Percentiles rank a stretch among this genome's conserved stretches.
Evolutionary conservation across 2,888 invertebrate genomes (phyloP).

Genomic region (Stegana nigrithorax): DNA sequence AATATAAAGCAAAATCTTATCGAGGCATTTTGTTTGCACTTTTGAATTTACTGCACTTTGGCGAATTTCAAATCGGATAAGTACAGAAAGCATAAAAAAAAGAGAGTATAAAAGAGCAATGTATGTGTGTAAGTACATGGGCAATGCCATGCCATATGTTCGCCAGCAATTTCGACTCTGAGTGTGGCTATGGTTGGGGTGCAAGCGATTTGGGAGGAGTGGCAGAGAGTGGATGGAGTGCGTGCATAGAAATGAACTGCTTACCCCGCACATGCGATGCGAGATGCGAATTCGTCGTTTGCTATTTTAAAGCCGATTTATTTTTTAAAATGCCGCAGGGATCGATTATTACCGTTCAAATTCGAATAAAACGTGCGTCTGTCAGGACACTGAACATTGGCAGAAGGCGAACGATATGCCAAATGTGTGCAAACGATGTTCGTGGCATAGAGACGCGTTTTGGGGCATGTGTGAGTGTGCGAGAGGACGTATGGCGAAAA

Average conservation of each 20-base stretch:
- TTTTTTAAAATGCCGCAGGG: slow-evolving; percentile 69
- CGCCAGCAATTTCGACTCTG: not conserved
- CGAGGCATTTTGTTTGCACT: slow-evolving; percentile 63
- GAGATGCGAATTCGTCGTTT: slow-evolving; percentile 35
- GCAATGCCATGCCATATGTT: not conserved
- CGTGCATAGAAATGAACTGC: slow-evolving; percentile 38
- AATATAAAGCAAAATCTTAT: slow-evolving; percentile 35
- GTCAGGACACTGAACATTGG: slow-evolving; percentile 35
- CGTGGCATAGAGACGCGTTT: no score
- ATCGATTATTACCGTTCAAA: slow-evolving; percentile 70
- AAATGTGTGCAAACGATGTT: no score
- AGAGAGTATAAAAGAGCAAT: slow-evolving; percentile 33
- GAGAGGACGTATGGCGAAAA: slow-evolving; percentile 19
- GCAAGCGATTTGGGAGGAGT: not conserved
- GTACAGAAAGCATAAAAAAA: slow-evolving; percentile 36
- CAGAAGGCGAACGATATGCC: slow-evolving; percentile 26
- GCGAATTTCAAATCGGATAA: slow-evolving; percentile 54
- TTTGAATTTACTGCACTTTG: slow-evolving; percentile 60
- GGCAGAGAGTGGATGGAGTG: slow-evolving; percentile 26
- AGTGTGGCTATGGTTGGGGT: not conserved
- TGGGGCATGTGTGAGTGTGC: slow-evolving; percentile 25
- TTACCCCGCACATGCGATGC: no score
- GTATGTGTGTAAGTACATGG: no score
- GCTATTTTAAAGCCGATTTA: slow-evolving; percentile 66
- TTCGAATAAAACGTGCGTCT: slow-evolving; percentile 68